Percentiles rank a stretch among this genome's conserved stretches.
These are phyloP conservation scores for Morpho achilles DNA, from an alignment of 2,888 invertebrate species.

Conservation along the genomic window DNA sequence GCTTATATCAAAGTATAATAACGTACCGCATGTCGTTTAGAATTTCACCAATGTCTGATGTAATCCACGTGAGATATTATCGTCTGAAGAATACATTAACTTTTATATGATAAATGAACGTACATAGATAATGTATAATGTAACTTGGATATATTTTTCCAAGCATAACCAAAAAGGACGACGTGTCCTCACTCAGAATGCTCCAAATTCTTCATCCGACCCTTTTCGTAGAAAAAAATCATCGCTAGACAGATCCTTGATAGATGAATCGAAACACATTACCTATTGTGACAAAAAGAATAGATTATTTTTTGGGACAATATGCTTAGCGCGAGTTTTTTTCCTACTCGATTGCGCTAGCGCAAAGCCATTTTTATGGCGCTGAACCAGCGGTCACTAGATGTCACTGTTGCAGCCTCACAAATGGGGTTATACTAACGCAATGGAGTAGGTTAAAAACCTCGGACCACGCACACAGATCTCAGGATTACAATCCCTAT, in stretches of 20 bases:
- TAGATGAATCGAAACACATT: slow-evolving; percentile 33
- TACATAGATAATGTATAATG: slow-evolving; percentile 1
- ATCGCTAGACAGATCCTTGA: slow-evolving; percentile 31
- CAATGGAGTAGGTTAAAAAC: no score
- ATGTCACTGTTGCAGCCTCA: no score
- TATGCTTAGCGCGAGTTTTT: no score
- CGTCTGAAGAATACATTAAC: neutral
- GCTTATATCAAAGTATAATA: no score
- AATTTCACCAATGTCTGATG: no score
- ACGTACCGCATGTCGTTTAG: no score
- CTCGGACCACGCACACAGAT: no score
- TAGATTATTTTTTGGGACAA: neutral
- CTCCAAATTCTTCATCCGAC: slow-evolving; percentile 25
- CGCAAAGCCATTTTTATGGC: no score
- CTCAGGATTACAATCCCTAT: no score
- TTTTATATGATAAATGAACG: neutral
- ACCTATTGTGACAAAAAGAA: slow-evolving; percentile 12
- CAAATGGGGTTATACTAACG: no score
- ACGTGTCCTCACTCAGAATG: slow-evolving; percentile 10
- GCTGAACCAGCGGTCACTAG: no score
- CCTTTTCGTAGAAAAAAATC: slow-evolving; percentile 34
- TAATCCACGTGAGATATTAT: neutral
- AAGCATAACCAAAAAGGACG: slow-evolving; percentile 10
- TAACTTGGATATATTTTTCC: slow-evolving; percentile 8
- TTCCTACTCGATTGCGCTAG: no score